Conservation (phyloP, 2,797 vertebrate genomes). For the Siniperca obscura region DNA sequence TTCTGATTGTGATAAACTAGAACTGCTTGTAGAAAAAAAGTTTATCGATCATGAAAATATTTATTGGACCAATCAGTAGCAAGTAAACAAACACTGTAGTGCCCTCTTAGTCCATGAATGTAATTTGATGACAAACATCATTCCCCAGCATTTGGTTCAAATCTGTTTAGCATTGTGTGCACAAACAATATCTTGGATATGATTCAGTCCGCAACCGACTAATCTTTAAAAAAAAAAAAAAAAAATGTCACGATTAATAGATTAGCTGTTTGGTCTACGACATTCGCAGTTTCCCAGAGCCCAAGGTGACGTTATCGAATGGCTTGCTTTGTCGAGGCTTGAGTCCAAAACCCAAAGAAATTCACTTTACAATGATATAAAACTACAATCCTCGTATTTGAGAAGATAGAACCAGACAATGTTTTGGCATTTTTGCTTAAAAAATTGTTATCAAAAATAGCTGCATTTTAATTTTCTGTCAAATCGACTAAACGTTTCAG, state of each 20-base stretch:
- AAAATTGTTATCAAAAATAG: neutral
- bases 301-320: constrained; percentile 13
- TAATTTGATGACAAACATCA: too few species aligned
- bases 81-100: too few species aligned
- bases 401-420: neutral
- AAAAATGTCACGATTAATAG: neutral
- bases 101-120: too few species aligned
- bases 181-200: too few species aligned
- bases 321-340: neutral
- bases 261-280: neutral
- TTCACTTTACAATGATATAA: neutral
- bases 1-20: too few species aligned
- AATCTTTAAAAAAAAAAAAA: too few species aligned
- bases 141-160: too few species aligned
- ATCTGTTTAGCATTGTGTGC: neutral
- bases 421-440: neutral
- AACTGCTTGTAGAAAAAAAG: too few species aligned
- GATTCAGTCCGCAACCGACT: too few species aligned
- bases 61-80: neutral
- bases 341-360: neutral
- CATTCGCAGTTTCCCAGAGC: neutral
- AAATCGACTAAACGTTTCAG: too few species aligned
- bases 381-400: neutral
- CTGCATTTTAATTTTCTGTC: neutral
- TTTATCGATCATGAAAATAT: neutral